Conservation (phyloP, 2,888 invertebrate genomes). For the Morinoia aosen region DNA sequence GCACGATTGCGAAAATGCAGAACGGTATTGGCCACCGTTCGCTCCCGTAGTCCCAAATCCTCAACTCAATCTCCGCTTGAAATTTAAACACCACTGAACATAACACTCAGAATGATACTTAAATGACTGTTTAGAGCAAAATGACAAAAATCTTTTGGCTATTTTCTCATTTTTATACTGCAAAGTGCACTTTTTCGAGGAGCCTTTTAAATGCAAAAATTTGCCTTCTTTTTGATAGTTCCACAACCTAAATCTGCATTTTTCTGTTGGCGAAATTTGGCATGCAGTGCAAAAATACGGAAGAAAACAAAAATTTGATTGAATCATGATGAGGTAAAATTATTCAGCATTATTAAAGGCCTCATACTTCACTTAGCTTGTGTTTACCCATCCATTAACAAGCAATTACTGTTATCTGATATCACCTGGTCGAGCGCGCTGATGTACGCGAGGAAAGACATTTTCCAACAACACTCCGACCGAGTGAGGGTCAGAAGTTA, state of each 20-base stretch:
- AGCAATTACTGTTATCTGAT: background rate
- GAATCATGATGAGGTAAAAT: background rate
- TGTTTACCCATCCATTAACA: background rate
- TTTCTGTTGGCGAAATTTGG: background rate
- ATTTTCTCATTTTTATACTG: background rate
- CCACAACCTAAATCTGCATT: background rate
- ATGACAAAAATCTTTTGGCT: background rate
- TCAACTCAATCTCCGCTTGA: background rate
- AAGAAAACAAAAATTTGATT: background rate
- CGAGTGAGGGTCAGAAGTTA: background rate
- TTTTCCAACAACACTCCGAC: background rate
- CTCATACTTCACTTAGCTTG: background rate
- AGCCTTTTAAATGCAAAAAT: background rate
- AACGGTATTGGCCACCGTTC: background rate
- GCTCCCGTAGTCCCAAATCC: background rate
- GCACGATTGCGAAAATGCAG: too few relatives aligned
- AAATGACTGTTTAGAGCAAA: background rate
- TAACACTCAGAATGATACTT: background rate
- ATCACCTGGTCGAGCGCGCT: background rate
- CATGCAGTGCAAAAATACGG: too few relatives aligned
- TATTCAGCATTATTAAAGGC: background rate
- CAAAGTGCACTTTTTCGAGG: background rate
- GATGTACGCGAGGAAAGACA: background rate
- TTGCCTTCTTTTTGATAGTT: background rate
- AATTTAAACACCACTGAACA: background rate